Base-by-base conservation (phyloP, 1,140 invertebrate species). In the Delia radicum region DNA sequence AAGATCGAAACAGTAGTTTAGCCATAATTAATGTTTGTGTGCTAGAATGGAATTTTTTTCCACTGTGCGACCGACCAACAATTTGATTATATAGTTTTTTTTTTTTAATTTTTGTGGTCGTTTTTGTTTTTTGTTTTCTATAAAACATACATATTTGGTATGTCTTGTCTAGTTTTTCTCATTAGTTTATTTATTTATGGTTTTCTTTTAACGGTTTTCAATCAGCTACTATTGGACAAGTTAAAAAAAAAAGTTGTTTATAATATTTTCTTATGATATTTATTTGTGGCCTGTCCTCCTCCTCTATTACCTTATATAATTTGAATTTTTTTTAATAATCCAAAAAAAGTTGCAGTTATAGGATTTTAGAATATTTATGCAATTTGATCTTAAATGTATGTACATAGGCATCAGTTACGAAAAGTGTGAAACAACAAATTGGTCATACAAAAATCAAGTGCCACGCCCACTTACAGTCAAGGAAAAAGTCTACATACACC, bases 201-300 rank as follows among this genome's bases (percentile, higher is more conserved):
- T n/a, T 55, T 55, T 55, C 48, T 42, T 72, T 72, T 72, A 42
- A 28, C 21, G 21, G 21, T 72, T 72, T 72, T 72, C 69, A 31
- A 26, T 72, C 31, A 24, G 24, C 21, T 42, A 42, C 69, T 31
- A n/a, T n/a, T 37, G 21, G 15, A 72, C 29, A 67, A 72, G 27
- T 33, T 72, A 13, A 74, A 10, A 10, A 42, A 18, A 31, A 63
- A 74, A 74, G 29, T 31, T 27, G 27, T 31, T 69, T 5, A 73
- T 61, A 2, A 67, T 31, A 73, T 29, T 18, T 13, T 75, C 26
- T n/a, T 21, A 21, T 55, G 48, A 21, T 21, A 55, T 55, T 21
- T 55, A 55, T 55, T 55, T 55, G 48, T 55, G 48, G 48, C 48
- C 48, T 21, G 48, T 21, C 48, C 24, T n/a, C 24, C 48, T 55